phyloP scores from a whole-genome alignment of 2,797 vertebrate genomes.

The Gastrophryne carolinensis region DNA sequence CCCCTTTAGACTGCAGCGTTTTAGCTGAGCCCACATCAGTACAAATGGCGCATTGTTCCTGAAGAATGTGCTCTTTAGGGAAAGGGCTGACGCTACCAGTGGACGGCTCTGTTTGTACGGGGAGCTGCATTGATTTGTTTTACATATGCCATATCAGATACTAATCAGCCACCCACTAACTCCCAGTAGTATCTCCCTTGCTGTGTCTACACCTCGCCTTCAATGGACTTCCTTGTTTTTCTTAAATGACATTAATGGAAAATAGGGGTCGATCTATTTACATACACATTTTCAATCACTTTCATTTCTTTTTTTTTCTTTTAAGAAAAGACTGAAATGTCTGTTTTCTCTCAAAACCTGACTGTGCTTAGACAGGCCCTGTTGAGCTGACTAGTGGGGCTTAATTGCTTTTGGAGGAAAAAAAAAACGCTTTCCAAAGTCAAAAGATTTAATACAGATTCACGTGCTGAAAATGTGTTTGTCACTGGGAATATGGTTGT shows the following conservation, averaged over 20 bases:
- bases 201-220: constrained; percentile 2
- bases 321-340: constrained; percentile 16
- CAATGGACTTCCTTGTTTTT: constrained; percentile 38
- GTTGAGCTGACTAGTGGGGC: neutral
- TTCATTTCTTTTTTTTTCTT: constrained; percentile 9
- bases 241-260: constrained; percentile 40
- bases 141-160: constrained; percentile 46
- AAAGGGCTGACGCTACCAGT: constrained; percentile 21
- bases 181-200: constrained; percentile 23
- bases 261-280: constrained; percentile 24
- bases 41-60: constrained; percentile 40
- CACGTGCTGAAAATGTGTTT: too few species aligned
- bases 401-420: neutral
- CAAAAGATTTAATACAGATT: too few species aligned
- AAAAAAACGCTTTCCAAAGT: neutral
- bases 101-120: constrained; percentile 33
- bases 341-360: constrained; percentile 26
- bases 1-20: constrained; percentile 10
- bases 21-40: neutral
- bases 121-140: constrained; percentile 36
- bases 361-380: neutral
- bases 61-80: constrained; percentile 46
- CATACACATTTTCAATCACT: constrained; percentile 32
- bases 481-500: too few species aligned
- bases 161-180: constrained; percentile 42